Evolutionary conservation across 2,888 invertebrate genomes (phyloP).

Genomic region (Drosophila vallismaia): DNA sequence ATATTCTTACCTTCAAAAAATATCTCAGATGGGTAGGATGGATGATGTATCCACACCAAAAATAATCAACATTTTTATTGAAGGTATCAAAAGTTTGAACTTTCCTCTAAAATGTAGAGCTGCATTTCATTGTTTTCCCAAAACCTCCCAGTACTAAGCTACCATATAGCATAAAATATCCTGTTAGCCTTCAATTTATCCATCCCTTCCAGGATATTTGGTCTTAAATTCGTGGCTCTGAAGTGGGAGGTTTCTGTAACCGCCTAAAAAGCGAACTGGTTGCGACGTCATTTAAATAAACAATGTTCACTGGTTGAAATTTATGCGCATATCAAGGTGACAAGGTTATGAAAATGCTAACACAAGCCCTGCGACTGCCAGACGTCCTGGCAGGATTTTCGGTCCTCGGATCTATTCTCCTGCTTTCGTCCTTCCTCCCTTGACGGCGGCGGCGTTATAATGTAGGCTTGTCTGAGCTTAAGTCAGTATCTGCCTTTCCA

Average conservation of each 20-base stretch:
- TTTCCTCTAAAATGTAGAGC: no score
- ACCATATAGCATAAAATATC: neutral
- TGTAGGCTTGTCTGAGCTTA: constrained; percentile 25
- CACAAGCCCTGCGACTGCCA: constrained; percentile 39
- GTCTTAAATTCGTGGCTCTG: constrained; percentile 27
- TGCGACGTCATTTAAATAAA: constrained; percentile 74
- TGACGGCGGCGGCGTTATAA: constrained; percentile 14
- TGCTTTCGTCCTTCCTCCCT: neutral
- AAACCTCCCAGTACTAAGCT: no score
- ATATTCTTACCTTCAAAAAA: no score
- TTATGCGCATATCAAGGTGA: constrained; percentile 79
- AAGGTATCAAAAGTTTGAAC: no score
- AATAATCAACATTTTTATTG: neutral
- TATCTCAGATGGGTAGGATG: no score
- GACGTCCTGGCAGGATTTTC: constrained; percentile 14
- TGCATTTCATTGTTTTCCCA: no score
- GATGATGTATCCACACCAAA: no score
- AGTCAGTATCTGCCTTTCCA: constrained; percentile 15
- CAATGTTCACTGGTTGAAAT: constrained; percentile 77
- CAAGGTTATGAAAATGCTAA: constrained; percentile 78
- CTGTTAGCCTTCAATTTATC: neutral
- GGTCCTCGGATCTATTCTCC: neutral
- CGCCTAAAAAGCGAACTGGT: constrained; percentile 35
- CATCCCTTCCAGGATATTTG: constrained; percentile 5
- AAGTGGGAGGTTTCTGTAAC: constrained; percentile 9